Evolutionary conservation across 2,888 invertebrate genomes (phyloP).

Genomic region (Labia minor): DNA sequence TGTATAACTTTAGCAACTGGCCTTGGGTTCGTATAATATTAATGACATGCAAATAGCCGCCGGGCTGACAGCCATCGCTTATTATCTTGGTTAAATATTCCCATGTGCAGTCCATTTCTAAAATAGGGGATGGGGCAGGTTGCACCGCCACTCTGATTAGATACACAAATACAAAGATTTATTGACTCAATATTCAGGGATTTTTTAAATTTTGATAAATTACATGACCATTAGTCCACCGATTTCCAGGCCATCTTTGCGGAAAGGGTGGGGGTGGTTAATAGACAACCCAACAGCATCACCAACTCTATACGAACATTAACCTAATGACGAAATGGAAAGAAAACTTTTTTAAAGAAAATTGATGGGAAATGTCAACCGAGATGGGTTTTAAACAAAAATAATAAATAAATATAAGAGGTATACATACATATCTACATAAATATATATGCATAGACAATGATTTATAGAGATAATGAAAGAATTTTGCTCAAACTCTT

Average conservation of each 20-base stretch:
- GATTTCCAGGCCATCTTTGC: background rate
- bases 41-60: conserved; percentile 13
- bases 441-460: too few relatives aligned
- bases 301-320: too few relatives aligned
- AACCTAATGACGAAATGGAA: too few relatives aligned
- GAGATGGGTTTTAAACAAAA: too few relatives aligned
- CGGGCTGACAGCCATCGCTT: conserved; percentile 13
- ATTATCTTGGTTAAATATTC: conserved; percentile 13
- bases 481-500: too few relatives aligned
- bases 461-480: too few relatives aligned
- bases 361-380: too few relatives aligned
- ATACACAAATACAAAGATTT: conserved; percentile 13
- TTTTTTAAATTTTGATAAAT: conserved; percentile 4
- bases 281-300: too few relatives aligned
- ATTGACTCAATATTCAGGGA: background rate
- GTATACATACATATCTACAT: too few relatives aligned
- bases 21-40: background rate
- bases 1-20: conserved; percentile 13
- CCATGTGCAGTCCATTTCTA: conserved; percentile 13
- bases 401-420: too few relatives aligned
- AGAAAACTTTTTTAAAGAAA: too few relatives aligned
- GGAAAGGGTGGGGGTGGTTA: too few relatives aligned
- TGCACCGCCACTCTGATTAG: background rate
- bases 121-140: background rate
- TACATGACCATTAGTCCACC: background rate